These are phyloP conservation scores for Flabesymbios commensalis DNA, from an alignment of 2,888 invertebrate species.

Conservation along the genomic window DNA sequence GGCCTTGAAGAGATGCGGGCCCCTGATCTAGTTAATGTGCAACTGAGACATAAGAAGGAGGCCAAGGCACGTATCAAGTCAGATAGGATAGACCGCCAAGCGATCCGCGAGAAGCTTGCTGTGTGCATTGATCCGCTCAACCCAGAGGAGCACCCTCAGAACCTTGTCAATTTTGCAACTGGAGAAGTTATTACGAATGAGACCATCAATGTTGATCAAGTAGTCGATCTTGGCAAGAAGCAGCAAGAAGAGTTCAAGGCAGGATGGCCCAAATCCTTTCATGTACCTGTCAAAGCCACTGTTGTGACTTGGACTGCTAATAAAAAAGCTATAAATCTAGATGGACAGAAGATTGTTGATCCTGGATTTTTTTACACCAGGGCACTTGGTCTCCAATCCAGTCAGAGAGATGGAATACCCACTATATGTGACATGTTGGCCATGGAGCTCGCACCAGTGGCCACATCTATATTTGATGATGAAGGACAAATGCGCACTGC, in stretches of 20 bases:
- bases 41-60: constrained; percentile 20
- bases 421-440: constrained; percentile 1
- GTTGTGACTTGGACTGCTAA: constrained; percentile 15
- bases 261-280: constrained; percentile 21
- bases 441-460: constrained; percentile 5
- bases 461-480: constrained; percentile 1
- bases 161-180: constrained; percentile 14
- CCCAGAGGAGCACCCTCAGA: constrained; percentile 11
- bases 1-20: constrained; percentile 7
- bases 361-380: constrained; percentile 9
- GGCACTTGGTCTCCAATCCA: too few species aligned
- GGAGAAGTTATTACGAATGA: constrained; percentile 8
- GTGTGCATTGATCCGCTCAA: constrained; percentile 22
- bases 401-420: too few species aligned
- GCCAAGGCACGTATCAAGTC: constrained; percentile 9
- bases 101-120: constrained; percentile 14
- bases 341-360: constrained; percentile 9
- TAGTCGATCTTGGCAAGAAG: constrained; percentile 11
- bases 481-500: constrained; percentile 1
- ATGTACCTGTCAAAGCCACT: constrained; percentile 9
- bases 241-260: constrained; percentile 17
- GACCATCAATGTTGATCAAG: constrained; percentile 22
- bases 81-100: constrained; percentile 21
- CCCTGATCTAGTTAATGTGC: background rate
- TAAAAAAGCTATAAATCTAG: constrained; percentile 14